Percentiles rank a stretch among this genome's conserved stretches.
Conservation (phyloP, 64 coral and sea anemone species). For the Pachyseris speciosa region DNA sequence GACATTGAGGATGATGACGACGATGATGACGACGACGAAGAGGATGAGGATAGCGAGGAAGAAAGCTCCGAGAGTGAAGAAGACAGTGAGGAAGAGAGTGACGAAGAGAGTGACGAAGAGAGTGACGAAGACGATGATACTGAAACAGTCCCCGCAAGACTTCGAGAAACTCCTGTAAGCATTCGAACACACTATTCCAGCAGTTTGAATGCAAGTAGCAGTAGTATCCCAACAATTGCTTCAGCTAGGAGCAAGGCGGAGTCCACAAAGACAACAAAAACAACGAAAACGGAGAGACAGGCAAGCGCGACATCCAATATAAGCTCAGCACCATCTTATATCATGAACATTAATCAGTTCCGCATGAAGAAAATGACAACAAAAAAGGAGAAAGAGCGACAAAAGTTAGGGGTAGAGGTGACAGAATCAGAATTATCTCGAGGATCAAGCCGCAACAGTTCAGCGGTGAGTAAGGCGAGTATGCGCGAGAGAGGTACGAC, state of each 20-base stretch:
- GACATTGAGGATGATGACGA: background rate
- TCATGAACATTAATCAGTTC: slow-evolving; percentile 25
- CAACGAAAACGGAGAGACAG: background rate
- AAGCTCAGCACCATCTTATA: slow-evolving; percentile 41
- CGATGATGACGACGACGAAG: background rate
- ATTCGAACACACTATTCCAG: slow-evolving; percentile 30
- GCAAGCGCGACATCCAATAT: background rate
- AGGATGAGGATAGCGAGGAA: background rate
- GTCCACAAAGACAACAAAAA: background rate
- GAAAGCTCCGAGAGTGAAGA: background rate
- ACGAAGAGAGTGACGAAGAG: background rate
- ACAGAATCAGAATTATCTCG: slow-evolving; percentile 31
- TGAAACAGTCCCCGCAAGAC: background rate
- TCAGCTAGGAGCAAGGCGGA: slow-evolving; percentile 20
- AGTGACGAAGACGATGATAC: background rate
- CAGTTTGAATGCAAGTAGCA: slow-evolving; percentile 49
- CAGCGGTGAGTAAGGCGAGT: background rate
- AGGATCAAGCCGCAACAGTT: background rate
- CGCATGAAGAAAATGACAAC: slow-evolving; percentile 46
- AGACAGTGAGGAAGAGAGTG: background rate
- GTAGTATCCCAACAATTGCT: slow-evolving; percentile 67
- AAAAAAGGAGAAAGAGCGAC: slow-evolving; percentile 16
- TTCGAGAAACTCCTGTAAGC: background rate
- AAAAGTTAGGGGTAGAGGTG: background rate
- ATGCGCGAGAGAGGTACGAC: slow-evolving; percentile 30